Conservation (phyloP, 2,888 invertebrate species). For the Zeuzera pyrina region DNA sequence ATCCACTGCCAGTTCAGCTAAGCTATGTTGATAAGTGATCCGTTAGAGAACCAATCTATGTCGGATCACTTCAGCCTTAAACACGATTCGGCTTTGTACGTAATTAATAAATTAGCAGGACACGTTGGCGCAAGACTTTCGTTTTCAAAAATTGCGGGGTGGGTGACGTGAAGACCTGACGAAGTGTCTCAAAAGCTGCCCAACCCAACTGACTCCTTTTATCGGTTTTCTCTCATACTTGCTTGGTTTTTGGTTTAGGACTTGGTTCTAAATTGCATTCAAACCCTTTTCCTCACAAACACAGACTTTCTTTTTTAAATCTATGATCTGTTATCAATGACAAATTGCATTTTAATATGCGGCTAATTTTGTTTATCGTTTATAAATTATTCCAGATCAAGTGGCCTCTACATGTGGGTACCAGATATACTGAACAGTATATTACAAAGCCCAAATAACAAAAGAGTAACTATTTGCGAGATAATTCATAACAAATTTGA, state of each 20-base stretch:
- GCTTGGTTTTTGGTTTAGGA: not conserved
- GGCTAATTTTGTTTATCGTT: not conserved
- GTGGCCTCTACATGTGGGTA: constrained; percentile 73
- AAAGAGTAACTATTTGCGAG: constrained; percentile 49
- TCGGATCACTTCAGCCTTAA: no score
- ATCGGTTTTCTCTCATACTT: no score
- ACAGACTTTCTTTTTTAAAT: not conserved
- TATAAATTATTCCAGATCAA: constrained; percentile 41
- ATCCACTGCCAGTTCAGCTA: no score
- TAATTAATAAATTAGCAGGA: no score
- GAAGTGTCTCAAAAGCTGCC: no score
- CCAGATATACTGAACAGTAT: constrained; percentile 73
- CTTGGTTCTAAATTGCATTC: not conserved
- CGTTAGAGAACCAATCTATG: no score
- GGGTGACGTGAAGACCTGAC: no score
- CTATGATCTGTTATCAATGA: not conserved
- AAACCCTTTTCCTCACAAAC: not conserved
- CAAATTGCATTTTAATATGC: not conserved
- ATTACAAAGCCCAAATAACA: constrained; percentile 33
- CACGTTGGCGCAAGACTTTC: no score
- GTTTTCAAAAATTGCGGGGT: no score
- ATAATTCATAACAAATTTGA: constrained; percentile 51
- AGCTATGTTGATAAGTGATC: no score
- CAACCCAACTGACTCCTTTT: no score
- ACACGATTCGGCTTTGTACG: no score